Conservation (phyloP, 2,888 invertebrate genomes). For the Eudasyphora cyanicolor region DNA sequence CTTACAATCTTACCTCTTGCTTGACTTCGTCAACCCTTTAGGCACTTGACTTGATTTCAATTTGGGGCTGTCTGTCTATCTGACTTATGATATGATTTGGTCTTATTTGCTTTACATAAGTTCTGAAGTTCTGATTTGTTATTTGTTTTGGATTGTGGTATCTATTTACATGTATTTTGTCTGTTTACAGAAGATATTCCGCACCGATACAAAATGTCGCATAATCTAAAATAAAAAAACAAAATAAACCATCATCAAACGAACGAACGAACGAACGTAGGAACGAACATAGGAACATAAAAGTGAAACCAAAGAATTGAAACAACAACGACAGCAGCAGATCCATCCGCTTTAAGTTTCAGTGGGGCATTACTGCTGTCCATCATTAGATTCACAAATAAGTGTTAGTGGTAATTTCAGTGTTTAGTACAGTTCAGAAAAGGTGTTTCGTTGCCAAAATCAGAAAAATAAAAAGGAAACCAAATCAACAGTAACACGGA, state of each 20-base stretch:
- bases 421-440: conserved; percentile 33
- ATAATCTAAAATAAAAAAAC: conserved; percentile 80
- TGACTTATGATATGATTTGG: conserved; percentile 65
- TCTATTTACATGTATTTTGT: conserved; percentile 60
- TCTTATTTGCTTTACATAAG: conserved; percentile 60
- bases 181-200: conserved; percentile 80
- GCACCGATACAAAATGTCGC: conserved; percentile 81
- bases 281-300: conserved; percentile 74
- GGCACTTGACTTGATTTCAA: conserved; percentile 61
- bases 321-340: too few species aligned
- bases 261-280: conserved; percentile 77
- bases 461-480: too few species aligned
- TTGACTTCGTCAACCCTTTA: conserved; percentile 69
- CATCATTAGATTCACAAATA: too few species aligned
- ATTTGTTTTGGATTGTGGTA: too few species aligned
- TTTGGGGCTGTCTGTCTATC: too few species aligned
- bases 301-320: conserved; percentile 63
- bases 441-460: neutral
- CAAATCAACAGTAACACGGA: conserved; percentile 11
- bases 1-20: conserved; percentile 67
- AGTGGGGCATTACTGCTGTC: too few species aligned
- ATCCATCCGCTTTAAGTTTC: conserved; percentile 24
- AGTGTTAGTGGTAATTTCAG: conserved; percentile 4
- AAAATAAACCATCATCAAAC: conserved; percentile 74
- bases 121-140: conserved; percentile 65